phyloP scores from a whole-genome alignment of 2,888 invertebrate species.

The Caenorhabditis sinica region DNA sequence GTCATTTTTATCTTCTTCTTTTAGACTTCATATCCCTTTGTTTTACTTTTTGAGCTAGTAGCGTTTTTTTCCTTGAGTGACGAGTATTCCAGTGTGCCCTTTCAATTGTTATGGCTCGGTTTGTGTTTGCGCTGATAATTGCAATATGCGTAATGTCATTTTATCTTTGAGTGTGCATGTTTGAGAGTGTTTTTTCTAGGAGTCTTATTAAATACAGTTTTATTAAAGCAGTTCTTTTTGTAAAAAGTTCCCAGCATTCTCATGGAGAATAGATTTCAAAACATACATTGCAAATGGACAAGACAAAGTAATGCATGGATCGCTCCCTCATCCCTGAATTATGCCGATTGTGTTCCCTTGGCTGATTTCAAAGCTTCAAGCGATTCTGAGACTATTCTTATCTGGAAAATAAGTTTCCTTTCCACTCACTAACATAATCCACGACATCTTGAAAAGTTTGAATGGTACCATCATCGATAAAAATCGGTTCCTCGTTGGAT shows the following conservation, averaged over 20 bases:
- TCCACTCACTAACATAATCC: not conserved
- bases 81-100: conserved; percentile 35
- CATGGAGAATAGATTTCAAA: no score
- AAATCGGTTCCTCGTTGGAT: not conserved
- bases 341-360: no score
- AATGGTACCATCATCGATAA: not conserved
- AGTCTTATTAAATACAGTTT: not conserved
- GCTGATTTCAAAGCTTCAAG: no score
- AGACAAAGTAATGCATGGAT: no score
- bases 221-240: not conserved
- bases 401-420: no score
- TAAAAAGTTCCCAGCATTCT: no score
- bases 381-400: no score
- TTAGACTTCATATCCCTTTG: not conserved
- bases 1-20: not conserved
- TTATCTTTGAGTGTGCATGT: not conserved
- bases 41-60: not conserved
- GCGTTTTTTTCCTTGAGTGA: conserved; percentile 31
- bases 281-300: no score
- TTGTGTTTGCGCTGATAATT: conserved; percentile 1
- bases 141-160: conserved; percentile 12
- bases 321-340: no score
- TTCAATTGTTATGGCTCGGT: conserved; percentile 6
- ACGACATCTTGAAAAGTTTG: not conserved
- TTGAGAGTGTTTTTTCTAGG: not conserved